Base-by-base conservation (phyloP, 37 sponge, comb jelly and placozoan species). In the Haliclona indistincta region DNA sequence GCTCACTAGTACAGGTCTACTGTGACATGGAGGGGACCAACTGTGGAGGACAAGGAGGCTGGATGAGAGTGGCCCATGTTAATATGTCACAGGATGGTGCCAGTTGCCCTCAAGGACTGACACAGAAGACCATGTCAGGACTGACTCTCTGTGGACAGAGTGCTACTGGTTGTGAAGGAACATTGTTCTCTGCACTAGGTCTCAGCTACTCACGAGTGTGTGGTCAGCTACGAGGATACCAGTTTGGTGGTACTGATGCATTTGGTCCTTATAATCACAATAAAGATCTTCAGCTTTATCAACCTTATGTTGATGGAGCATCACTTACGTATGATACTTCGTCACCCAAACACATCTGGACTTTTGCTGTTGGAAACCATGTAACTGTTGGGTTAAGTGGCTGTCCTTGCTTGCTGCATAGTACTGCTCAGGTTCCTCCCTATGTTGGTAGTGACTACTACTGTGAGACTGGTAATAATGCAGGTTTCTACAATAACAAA, bases 271-370 rank as follows among this genome's bases (percentile, higher is more conserved):
- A 47, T 15, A 17, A 15, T 10, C 28, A 25, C 25, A 20, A 58
- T 6, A 8, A 11, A 26, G 6, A 8, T 25, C 25, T 20, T 20
- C 11, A 6, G 26, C 11, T 58, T 58, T 7, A 58, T 20, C 6
- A 8, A 11, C 60, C 22, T 25, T 58, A 58, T 58, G 60, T 58
- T 58, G 60, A 58, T 58, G 60, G 60, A 58, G 60, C n/a, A 7
- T n/a, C 23, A 6, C 11, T 58, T 6, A 58, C 60, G 6, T n/a
- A n/a, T n/a, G n/a, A n/a, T n/a, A n/a, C n/a, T n/a, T n/a, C 28
- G 7, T 26, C 60, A n/a, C 60, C 26, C 28, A 58, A 58, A 58
- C 60, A 58, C 60, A 58, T 58, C 22, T 58, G 60, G 60, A 58
- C 60, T 7, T 58, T 25, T 8, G 60, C 28, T 7, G 22, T 26